Evolutionary conservation across 2,888 invertebrate genomes (phyloP).

Genomic region (Parnassius mnemosyne): DNA sequence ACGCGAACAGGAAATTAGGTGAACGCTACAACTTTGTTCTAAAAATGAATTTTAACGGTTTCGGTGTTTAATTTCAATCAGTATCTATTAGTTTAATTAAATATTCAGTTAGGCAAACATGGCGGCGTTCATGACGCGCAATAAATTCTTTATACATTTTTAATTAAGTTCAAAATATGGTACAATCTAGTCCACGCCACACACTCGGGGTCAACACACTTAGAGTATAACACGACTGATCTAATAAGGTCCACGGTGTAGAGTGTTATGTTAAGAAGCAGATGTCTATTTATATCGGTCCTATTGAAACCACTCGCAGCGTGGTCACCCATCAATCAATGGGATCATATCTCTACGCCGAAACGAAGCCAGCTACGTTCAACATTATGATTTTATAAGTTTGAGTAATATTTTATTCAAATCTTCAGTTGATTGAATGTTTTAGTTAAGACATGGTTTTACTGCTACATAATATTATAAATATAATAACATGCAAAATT

Average conservation of each 20-base stretch:
- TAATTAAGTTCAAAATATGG: conserved; percentile 74
- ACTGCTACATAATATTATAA: conserved; percentile 24
- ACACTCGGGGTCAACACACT: conserved; percentile 71
- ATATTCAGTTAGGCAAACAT: conserved; percentile 54
- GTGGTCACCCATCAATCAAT: conserved; percentile 80
- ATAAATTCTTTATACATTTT: conserved; percentile 72
- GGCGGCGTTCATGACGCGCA: conserved; percentile 62
- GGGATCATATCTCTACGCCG: conserved; percentile 71
- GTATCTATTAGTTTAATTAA: conserved; percentile 40
- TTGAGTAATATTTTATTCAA: conserved; percentile 78
- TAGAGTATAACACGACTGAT: conserved; percentile 53
- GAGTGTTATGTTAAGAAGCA: not conserved
- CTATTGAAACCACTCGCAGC: conserved; percentile 54
- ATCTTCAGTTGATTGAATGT: conserved; percentile 75
- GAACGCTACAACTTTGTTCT: conserved; percentile 25
- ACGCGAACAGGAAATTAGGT: conserved; percentile 60
- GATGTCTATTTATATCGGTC: conserved; percentile 42
- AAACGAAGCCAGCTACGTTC: conserved; percentile 63
- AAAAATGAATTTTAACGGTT: conserved; percentile 28
- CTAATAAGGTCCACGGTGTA: conserved; percentile 42
- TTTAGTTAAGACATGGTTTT: conserved; percentile 50
- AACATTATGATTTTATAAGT: conserved; percentile 75
- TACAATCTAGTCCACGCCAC: conserved; percentile 54
- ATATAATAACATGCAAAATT: no score
- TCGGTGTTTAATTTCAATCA: conserved; percentile 32